These are phyloP conservation scores for Sylvia borin DNA, from an alignment of 2,797 vertebrate genomes.

Conservation along the genomic window DNA sequence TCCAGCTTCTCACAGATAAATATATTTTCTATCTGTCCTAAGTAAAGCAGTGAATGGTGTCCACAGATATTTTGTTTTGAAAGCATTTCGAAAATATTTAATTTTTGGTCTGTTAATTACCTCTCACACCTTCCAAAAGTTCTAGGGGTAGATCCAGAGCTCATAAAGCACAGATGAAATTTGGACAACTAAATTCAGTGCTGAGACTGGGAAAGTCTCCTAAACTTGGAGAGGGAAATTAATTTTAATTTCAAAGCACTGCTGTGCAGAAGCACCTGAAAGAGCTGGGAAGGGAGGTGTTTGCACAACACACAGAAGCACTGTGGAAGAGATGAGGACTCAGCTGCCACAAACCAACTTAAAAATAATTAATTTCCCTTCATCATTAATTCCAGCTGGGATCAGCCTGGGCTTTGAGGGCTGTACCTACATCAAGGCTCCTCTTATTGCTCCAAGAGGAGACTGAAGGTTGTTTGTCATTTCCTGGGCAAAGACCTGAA, in stretches of 20 bases:
- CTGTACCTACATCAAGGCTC: neutral
- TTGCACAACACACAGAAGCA: neutral
- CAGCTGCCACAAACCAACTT: neutral
- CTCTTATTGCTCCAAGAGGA: neutral
- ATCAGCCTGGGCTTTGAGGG: neutral
- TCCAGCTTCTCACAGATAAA: neutral
- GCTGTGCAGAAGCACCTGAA: neutral
- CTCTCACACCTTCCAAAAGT: neutral
- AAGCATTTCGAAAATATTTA: neutral
- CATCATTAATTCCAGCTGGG: neutral
- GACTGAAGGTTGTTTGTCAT: neutral
- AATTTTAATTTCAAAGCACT: neutral
- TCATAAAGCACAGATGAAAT: neutral
- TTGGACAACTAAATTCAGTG: neutral
- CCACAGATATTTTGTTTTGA: neutral
- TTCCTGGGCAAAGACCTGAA: neutral
- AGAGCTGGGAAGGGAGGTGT: neutral
- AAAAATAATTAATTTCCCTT: neutral
- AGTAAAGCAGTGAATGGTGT: neutral
- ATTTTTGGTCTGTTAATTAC: neutral
- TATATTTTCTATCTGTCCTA: neutral
- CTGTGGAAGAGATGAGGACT: neutral
- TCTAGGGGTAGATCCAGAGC: neutral
- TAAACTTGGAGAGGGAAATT: neutral
- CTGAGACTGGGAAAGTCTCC: neutral